Evolutionary conservation across 2,797 vertebrate genomes (phyloP).

Genomic region (Arrhamphus sclerolepis): DNA sequence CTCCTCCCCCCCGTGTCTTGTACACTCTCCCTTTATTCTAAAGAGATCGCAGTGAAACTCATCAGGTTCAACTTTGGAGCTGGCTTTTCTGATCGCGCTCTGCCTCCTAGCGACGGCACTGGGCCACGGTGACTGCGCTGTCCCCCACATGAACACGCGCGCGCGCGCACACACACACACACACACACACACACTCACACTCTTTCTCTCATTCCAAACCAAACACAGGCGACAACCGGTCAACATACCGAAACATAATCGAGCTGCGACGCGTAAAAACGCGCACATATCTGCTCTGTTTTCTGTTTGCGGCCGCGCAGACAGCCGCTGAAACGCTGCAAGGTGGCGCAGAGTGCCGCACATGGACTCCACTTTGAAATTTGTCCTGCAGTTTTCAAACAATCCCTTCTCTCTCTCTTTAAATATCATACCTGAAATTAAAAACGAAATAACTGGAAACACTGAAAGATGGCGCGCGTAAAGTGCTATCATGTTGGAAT

Average conservation of each 20-base stretch:
- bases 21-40: slow-evolving; percentile 69
- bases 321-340: not conserved
- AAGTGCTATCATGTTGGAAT: slow-evolving; percentile 30
- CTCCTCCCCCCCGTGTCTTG: slow-evolving; percentile 43
- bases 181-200: not conserved
- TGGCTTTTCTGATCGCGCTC: slow-evolving; percentile 91
- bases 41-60: slow-evolving; percentile 80
- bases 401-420: slow-evolving; percentile 7
- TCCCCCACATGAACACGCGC: slow-evolving; percentile 42
- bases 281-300: slow-evolving; percentile 22
- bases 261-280: slow-evolving; percentile 36
- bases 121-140: slow-evolving; percentile 64
- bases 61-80: slow-evolving; percentile 88
- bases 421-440: not conserved
- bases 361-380: slow-evolving; percentile 50
- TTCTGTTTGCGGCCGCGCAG: not conserved
- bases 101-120: slow-evolving; percentile 93
- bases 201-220: slow-evolving; percentile 10
- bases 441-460: not conserved
- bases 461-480: slow-evolving; percentile 46
- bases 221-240: slow-evolving; percentile 42
- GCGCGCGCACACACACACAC: slow-evolving; percentile 8
- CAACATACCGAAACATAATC: slow-evolving; percentile 50
- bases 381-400: slow-evolving; percentile 40
- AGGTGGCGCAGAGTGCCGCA: slow-evolving; percentile 5